Evolutionary conservation across 2,113 vertebrate genomes (phyloP), one percentile per base, ranked within the genome.

Genomic region (Orycteropus afer): DNA sequence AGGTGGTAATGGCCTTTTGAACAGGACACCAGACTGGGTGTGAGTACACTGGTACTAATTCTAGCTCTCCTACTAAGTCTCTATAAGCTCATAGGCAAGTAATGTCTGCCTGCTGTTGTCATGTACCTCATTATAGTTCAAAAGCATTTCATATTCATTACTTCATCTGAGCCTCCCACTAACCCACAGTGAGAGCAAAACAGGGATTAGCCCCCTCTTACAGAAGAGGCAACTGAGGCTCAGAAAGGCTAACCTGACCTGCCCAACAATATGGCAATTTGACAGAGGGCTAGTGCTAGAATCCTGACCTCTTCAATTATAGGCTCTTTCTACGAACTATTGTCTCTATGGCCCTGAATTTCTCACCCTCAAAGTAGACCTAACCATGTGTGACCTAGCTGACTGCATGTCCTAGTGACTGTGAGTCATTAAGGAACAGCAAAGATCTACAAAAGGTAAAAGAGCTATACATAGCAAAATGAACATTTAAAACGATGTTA

Each of bases 401-500:
- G 18, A 42, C 78, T 81, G 51, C 15, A 11, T 53, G 86, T 92
- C 37, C 61, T 79, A 79, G 15, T 63, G 15, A 79, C 42, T 25
- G 13, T 7, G 47, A 86, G 34, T 34, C 27, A 84, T 69, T 87
- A 74, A 81, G 37, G 57, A 23, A 86, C 2, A 80, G 27, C 29
- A 91, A 91, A 84, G 61, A 71, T 23, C 1, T 73, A n/a, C 2
- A 65, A 17, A 80, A 61, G 25, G n/a, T 78, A 74, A 71, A 76
- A 89, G 12, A 57, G 29, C 49, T 79, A 91, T 9, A 81, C 0
- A 14, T 84, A 93, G 67, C 34, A 87, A 77, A 86, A 18, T 86
- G 42, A 83, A n/a, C n/a, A n/a, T n/a, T 69, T 82, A 89, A 93
- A 89, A 90, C 69, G 13, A 13, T 67, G 40, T 81, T 93, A 78